Percentiles rank a stretch among this genome's conserved stretches.
Evolutionary conservation across 2,888 invertebrate species (phyloP).

Genomic region (Habroteleia sp.): DNA sequence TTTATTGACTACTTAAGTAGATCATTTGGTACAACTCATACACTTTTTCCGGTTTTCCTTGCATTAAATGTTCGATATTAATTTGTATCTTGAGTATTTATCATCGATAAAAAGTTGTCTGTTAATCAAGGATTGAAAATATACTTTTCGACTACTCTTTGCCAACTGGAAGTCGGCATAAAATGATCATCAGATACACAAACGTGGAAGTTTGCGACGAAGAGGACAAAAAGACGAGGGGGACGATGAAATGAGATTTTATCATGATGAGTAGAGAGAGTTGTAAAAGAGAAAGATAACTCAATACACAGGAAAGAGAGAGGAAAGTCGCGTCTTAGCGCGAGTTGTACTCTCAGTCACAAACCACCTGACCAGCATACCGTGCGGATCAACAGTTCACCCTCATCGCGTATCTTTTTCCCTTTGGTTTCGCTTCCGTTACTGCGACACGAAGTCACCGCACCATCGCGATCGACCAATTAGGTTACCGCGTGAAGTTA

Average conservation of each 20-base stretch:
- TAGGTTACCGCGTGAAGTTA: no score
- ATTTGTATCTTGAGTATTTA: no score
- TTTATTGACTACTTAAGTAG: no score
- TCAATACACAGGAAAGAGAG: constrained; percentile 47
- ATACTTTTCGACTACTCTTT: no score
- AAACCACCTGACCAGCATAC: constrained; percentile 80
- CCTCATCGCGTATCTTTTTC: constrained; percentile 45
- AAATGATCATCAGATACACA: neutral
- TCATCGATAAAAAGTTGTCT: no score
- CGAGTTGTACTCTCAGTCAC: constrained; percentile 74
- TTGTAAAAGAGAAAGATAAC: constrained; percentile 57
- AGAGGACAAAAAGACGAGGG: constrained; percentile 18
- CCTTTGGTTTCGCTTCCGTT: constrained; percentile 5
- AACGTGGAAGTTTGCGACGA: neutral
- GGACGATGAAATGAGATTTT: constrained; percentile 43
- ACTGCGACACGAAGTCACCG: neutral
- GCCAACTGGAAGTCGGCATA: no score
- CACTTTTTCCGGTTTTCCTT: no score
- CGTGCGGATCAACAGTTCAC: constrained; percentile 75
- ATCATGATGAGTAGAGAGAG: constrained; percentile 55
- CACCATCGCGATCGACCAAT: neutral
- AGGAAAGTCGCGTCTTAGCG: constrained; percentile 53
- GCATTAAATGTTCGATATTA: no score
- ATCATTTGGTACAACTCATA: no score
- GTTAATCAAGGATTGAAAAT: no score